These are phyloP conservation scores for Oxyteleia sp. DNA, from an alignment of 2,888 invertebrate genomes.

Conservation along the genomic window DNA sequence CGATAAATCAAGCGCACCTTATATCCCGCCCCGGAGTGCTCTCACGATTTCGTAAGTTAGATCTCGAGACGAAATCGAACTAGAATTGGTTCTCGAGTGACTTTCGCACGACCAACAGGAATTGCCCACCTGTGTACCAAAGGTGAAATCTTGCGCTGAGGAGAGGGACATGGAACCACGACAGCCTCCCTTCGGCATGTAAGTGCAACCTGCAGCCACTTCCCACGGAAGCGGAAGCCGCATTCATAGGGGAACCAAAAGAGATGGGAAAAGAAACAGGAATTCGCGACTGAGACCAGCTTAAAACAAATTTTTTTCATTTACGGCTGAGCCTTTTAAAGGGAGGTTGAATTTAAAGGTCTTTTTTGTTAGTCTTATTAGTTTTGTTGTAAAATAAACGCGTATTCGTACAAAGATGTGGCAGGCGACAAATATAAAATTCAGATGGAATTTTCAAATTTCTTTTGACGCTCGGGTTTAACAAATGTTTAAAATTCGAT, in stretches of 20 bases:
- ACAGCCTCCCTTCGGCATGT: slow-evolving; percentile 73
- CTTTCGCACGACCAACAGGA: slow-evolving; percentile 84
- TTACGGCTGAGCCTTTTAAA: no score
- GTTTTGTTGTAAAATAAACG: no score
- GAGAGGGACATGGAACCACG: slow-evolving; percentile 77
- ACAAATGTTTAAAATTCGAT: no score
- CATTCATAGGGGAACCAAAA: slow-evolving; percentile 26
- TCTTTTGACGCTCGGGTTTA: no score
- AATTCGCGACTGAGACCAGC: slow-evolving; percentile 15
- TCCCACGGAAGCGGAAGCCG: slow-evolving; percentile 85
- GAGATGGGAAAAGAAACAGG: slow-evolving; percentile 26
- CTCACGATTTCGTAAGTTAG: slow-evolving; percentile 72
- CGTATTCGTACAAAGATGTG: no score
- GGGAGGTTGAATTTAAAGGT: no score
- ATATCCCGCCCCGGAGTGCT: slow-evolving; percentile 46
- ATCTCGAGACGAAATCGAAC: slow-evolving; percentile 59
- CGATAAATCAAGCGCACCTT: slow-evolving; percentile 46
- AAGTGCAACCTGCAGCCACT: slow-evolving; percentile 83
- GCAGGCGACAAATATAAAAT: no score
- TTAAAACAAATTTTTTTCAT: slow-evolving; percentile 12
- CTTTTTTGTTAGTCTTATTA: no score
- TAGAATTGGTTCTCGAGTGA: slow-evolving; percentile 77
- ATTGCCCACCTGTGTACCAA: slow-evolving; percentile 74
- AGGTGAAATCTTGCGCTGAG: slow-evolving; percentile 78
- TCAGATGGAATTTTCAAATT: no score